Evolutionary conservation across 1,140 invertebrate species (phyloP), one percentile per base, ranked within the genome.

Genomic region (Lutraria rhynchaena): DNA sequence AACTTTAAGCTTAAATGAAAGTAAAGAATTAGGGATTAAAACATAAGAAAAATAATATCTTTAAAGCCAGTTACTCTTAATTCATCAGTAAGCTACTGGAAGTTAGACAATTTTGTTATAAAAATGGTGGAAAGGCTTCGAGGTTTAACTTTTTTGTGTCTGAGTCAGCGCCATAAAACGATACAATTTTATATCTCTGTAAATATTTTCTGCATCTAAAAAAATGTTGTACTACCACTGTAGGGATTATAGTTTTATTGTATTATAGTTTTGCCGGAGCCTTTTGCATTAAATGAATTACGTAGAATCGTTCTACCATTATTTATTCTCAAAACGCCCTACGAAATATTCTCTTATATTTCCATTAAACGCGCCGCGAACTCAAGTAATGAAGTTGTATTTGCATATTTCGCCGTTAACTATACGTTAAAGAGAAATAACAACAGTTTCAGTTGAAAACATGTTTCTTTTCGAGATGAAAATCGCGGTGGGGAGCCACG

Each of bases 381-480:
- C 22, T 27, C 7, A 9, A 31, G 33, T 67, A 67, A 67, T 67
- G 41, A 49, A 67, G 41, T 29, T 33, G 44, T 49, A 27, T 41
- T 41, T 49, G 63, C 63, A 67, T 67, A 46, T 41, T 67, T 49
- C 31, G 13, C 24, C 3, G 63, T 67, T 67, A 67, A 67, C 63
- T 67, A 67, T 67, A 67, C 44, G 63, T 67, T 31, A 49, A 67
- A 67, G 27, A 35, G 33, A 41, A 46, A 46, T 67, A 35, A 67
- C 27, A 49, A 67, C 57, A 19, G 55, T 31, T 33, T 60, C 49
- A 60, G 17, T 46, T 22, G 55, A 60, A 74, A 57, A 74, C 71
- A 74, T 74, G 57, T 31, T 74, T 74, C 53, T 60, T 74, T 74
- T 57, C 37, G 33, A 57, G 53, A 58, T 74, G 71, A 60, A 46